Evolutionary conservation across 2,888 invertebrate species (phyloP), one percentile per base, ranked within the genome.

Genomic region (Artemia sinica): DNA sequence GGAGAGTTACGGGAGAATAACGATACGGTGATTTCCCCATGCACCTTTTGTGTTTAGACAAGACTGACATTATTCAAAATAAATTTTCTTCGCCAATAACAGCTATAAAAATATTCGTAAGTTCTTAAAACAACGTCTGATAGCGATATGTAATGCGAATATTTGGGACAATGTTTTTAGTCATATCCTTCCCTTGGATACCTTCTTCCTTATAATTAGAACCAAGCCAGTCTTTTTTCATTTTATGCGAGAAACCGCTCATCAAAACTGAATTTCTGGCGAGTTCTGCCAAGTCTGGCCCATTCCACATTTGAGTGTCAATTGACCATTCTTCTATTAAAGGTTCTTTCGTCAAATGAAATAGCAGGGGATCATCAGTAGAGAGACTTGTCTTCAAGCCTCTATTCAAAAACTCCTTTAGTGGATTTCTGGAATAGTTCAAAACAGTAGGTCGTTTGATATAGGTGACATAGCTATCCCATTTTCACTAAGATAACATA

Each of bases 241-340:
- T 91, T 83, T 85, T 88, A 76, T 93, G 92, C 52, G 92, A 88
- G 80, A 97, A 97, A 51, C 97, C 97, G 73, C 93, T 94, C 91
- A 95, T 96, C 63, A 90, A 80, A 68, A 98, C 97, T 74, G 93
- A 93, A 81, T 98, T 94, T 67, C 94, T 81, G 0, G 97, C 95
- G 76, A 98, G 82, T 79, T 98, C 98, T 78, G 96, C 95, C 97
- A 97, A 97, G 79, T 98, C 97, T 77, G 95, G 95, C 69, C 93
- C 91, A 78, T 93, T 94, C 96, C 96, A 98, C 72, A 98, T 96
- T 79, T 98, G 97, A 0, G 97, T 92, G 6, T 98, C 97, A 79
- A 98, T 98, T 76, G 94, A 95, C 82, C 96, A 98, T 79, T 98
- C 98, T 78, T 98, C 98, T 97, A 98, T 98, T 75, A 98, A 81